Base-by-base conservation (phyloP, 92 coral and sea anemone genomes). In the Phenganax marumi region DNA sequence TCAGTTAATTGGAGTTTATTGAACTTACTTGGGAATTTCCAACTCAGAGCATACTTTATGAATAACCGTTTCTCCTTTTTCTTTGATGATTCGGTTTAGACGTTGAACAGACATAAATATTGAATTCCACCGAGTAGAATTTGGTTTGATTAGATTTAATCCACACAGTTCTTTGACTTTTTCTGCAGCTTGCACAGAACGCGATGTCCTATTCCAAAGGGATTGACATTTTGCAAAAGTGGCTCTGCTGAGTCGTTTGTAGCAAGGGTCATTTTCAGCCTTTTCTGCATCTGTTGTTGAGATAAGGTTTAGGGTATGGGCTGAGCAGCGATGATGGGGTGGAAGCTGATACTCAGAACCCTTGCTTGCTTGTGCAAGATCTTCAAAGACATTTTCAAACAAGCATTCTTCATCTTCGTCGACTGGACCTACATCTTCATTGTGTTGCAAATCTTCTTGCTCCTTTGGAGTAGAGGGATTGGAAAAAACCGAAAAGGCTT, bases 241-340 rank as follows among this genome's bases (percentile, higher is more conserved):
- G 43, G 65, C 43, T 12, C 80, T 75, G 80, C 80, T 75, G 17
- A 75, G 80, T 33, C 80, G 46, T 33, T 75, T 75, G 51, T 75
- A 75, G 80, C 72, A 16, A 17, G 72, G 72, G 26, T 65, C 72
- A 66, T 48, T 46, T 19, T 75, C 80, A 5, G 66, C 65, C 11
- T 75, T 75, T 0, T 75, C 56, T 8, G 80, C 80, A 54, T 75
- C 80, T 8, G 49, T 24, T n/a, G 80, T 75, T 51, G 80, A 52
- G 19, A 55, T 54, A 51, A 75, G 50, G 14, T 75, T 75, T 4
- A 52, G 50, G 11, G 80, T 75, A 26, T 73, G 78, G 10, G 77
- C 77, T 43, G 77, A 17, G 23, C 77, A 72, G 19, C 77, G 58
- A 6, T 74, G 79, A 52, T 74, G 58, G 6, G 77, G 77, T 72